Conservation (phyloP, 2,888 invertebrate genomes). For the Caenorhabditis doughertyi region DNA sequence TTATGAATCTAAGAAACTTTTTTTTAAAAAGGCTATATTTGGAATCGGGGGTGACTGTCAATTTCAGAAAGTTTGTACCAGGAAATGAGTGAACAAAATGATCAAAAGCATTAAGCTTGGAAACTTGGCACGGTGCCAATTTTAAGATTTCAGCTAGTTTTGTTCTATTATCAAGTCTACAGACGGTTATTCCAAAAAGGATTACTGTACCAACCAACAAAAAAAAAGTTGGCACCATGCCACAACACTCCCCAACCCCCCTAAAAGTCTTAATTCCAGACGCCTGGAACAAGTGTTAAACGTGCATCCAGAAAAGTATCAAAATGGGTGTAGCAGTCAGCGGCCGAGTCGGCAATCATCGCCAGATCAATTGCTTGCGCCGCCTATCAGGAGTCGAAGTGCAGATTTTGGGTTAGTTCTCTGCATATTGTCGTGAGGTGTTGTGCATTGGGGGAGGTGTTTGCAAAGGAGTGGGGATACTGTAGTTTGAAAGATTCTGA, state of each 20-base stretch:
- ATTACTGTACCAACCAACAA: too few relatives aligned
- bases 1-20: background rate
- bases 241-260: too few relatives aligned
- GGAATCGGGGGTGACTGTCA: constrained; percentile 1
- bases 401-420: constrained; percentile 59
- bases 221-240: background rate
- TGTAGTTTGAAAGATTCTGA: too few relatives aligned
- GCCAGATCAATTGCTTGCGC: constrained; percentile 35
- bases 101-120: too few relatives aligned
- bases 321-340: constrained; percentile 65
- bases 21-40: background rate
- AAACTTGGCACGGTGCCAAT: too few relatives aligned
- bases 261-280: too few relatives aligned
- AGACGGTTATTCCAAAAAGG: too few relatives aligned
- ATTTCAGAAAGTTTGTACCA: background rate
- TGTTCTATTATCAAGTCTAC: too few relatives aligned
- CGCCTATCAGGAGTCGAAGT: constrained; percentile 48
- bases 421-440: background rate
- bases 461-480: background rate
- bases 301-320: constrained; percentile 78
- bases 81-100: too few relatives aligned
- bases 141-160: too few relatives aligned
- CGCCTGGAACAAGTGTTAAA: constrained; percentile 76
- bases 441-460: too few relatives aligned
- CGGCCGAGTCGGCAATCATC: constrained; percentile 53